A percentile compares a stretch with the other conserved stretches of the same genome.
These are phyloP conservation scores for Sphenopsis melanotis DNA, from an alignment of 2,797 vertebrate genomes.

Conservation along the genomic window DNA sequence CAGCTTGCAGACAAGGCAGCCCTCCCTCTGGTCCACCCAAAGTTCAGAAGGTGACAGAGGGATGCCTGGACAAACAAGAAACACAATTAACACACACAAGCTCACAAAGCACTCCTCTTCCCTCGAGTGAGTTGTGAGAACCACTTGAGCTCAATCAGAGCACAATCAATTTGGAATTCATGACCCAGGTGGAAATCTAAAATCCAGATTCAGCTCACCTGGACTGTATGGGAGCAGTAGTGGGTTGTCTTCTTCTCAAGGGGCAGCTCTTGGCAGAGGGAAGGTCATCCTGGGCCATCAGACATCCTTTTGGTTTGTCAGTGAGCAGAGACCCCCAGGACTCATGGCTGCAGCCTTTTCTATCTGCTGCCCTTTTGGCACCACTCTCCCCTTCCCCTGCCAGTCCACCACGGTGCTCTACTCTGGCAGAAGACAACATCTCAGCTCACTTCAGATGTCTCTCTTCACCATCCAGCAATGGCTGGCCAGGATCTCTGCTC, in stretches of 20 bases:
- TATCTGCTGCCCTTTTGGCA: neutral
- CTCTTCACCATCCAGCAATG: neutral
- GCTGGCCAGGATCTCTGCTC: neutral
- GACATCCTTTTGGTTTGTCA: neutral
- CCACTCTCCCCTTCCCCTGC: neutral
- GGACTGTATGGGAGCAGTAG: neutral
- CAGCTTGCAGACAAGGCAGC: neutral
- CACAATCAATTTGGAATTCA: neutral
- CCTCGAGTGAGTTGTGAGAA: neutral
- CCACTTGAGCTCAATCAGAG: neutral
- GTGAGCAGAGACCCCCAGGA: neutral
- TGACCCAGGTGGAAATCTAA: neutral
- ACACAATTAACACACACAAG: neutral
- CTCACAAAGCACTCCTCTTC: neutral
- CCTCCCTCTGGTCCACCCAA: neutral
- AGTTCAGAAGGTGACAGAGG: neutral
- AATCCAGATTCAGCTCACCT: neutral
- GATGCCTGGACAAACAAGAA: neutral
- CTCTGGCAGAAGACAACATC: neutral
- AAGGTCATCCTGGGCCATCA: neutral
- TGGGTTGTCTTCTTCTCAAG: neutral
- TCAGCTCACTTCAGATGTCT: neutral
- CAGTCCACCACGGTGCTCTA: accelerated
- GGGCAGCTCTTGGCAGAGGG: neutral
- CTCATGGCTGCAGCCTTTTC: neutral